Evolutionary conservation across 2,888 invertebrate species (phyloP).

Genomic region (Prionchulus punctatus): DNA sequence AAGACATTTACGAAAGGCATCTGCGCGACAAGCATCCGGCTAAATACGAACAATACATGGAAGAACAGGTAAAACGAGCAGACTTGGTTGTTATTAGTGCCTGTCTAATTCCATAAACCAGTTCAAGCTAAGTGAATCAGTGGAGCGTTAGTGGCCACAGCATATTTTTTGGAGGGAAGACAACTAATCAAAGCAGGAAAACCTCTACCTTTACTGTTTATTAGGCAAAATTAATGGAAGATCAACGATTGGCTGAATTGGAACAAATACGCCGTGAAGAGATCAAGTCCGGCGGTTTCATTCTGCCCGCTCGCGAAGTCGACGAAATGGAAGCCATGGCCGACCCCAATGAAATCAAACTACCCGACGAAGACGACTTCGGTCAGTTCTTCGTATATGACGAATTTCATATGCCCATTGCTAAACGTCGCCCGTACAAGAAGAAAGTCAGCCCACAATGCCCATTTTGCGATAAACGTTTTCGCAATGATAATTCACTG

Average conservation of each 20-base stretch:
- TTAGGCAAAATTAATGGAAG: background rate
- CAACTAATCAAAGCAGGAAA: too few species aligned
- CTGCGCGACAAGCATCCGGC: conserved; percentile 18
- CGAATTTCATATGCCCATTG: conserved; percentile 17
- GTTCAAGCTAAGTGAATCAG: too few species aligned
- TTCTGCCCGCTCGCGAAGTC: conserved; percentile 27
- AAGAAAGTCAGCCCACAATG: conserved; percentile 32
- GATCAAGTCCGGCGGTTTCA: conserved; percentile 25
- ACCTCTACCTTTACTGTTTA: too few species aligned
- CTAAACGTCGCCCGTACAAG: conserved; percentile 16
- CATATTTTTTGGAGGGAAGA: too few species aligned
- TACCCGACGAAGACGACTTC: background rate
- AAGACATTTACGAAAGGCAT: conserved; percentile 26
- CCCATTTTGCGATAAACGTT: conserved; percentile 32
- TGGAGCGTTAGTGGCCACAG: too few species aligned
- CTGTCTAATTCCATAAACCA: too few species aligned
- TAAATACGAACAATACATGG: conserved; percentile 24
- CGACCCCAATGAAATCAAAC: conserved; percentile 3
- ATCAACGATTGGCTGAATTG: conserved; percentile 1
- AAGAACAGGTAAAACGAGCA: conserved; percentile 25
- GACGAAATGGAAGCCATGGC: conserved; percentile 14
- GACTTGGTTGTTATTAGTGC: too few species aligned
- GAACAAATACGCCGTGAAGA: conserved; percentile 4
- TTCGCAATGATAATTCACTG: conserved; percentile 29
- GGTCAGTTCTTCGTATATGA: conserved; percentile 22